Evolutionary conservation across 2,888 invertebrate species (phyloP).

Genomic region (Tolmerus cingulatus): DNA sequence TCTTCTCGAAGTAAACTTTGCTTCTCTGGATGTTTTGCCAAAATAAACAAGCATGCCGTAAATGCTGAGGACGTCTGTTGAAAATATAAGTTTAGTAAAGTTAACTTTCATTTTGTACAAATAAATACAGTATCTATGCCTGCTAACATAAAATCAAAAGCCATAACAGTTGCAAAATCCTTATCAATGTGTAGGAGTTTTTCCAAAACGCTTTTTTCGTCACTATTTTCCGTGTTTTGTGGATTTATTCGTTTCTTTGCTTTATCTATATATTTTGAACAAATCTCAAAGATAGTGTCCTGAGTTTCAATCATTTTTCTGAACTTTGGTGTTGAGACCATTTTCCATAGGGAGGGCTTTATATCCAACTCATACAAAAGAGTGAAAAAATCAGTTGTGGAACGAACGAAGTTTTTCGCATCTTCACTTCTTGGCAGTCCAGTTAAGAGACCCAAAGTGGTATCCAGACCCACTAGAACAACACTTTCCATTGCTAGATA

Average conservation of each 20-base stretch:
- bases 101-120: neutral
- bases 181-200: constrained; percentile 70
- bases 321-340: constrained; percentile 55
- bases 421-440: constrained; percentile 48
- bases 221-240: constrained; percentile 61
- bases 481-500: constrained; percentile 70
- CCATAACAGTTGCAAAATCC: constrained; percentile 72
- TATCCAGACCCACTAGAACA: constrained; percentile 62
- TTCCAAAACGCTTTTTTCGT: constrained; percentile 69
- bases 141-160: constrained; percentile 74
- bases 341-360: constrained; percentile 58
- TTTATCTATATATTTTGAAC: constrained; percentile 57
- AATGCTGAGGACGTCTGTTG: constrained; percentile 68
- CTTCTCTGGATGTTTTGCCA: constrained; percentile 70
- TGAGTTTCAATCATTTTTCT: constrained; percentile 53
- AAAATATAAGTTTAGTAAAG: neutral
- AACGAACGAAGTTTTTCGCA: constrained; percentile 36
- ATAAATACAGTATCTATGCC: constrained; percentile 75
- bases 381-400: constrained; percentile 47
- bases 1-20: constrained; percentile 72
- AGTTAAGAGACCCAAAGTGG: constrained; percentile 54
- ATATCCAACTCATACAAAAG: constrained; percentile 54
- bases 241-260: constrained; percentile 58
- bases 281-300: constrained; percentile 55
- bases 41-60: constrained; percentile 67